Percentiles rank a stretch among this genome's conserved stretches.
phyloP scores from a whole-genome alignment of 1,140 invertebrate species.

The Lordiphosa mommai region DNA sequence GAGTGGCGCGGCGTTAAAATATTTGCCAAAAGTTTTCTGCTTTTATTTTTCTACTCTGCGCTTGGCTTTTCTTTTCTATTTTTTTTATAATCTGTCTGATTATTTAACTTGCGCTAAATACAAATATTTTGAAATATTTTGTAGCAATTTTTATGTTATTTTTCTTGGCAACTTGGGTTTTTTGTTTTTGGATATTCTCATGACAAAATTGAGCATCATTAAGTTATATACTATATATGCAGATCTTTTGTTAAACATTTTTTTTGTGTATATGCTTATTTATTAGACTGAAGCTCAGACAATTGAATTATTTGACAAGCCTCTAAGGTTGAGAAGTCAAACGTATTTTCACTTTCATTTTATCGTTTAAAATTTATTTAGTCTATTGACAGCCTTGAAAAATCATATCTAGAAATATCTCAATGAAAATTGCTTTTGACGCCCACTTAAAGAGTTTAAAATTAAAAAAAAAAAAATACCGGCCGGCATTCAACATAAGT shows the following conservation, averaged over 20 bases:
- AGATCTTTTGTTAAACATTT: slow-evolving; percentile 1
- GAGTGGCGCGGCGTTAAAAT: slow-evolving; percentile 42
- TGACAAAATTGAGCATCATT: slow-evolving; percentile 65
- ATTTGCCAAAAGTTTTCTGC: slow-evolving; percentile 44
- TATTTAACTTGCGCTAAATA: slow-evolving; percentile 77
- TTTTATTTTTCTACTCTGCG: slow-evolving; percentile 34
- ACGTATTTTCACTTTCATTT: slow-evolving; percentile 3
- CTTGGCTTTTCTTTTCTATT: slow-evolving; percentile 52
- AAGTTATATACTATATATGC: slow-evolving; percentile 34
- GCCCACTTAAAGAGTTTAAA: not conserved
- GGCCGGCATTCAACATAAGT: not conserved
- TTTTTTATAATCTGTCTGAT: slow-evolving; percentile 70
- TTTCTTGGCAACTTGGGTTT: slow-evolving; percentile 67
- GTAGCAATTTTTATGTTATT: slow-evolving; percentile 70
- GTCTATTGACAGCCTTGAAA: slow-evolving; percentile 5
- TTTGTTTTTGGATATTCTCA: slow-evolving; percentile 16
- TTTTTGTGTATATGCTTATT: not conserved
- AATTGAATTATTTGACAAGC: too few relatives aligned
- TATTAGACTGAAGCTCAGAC: slow-evolving; percentile 1
- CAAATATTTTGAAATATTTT: slow-evolving; percentile 75
- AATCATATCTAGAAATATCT: slow-evolving; percentile 1
- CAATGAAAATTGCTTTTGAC: not conserved
- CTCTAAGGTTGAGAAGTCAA: not conserved
- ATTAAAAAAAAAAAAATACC: not conserved
- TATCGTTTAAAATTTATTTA: not conserved